Evolutionary conservation across 2,888 invertebrate species (phyloP).

Genomic region (Cheilosia pagana): DNA sequence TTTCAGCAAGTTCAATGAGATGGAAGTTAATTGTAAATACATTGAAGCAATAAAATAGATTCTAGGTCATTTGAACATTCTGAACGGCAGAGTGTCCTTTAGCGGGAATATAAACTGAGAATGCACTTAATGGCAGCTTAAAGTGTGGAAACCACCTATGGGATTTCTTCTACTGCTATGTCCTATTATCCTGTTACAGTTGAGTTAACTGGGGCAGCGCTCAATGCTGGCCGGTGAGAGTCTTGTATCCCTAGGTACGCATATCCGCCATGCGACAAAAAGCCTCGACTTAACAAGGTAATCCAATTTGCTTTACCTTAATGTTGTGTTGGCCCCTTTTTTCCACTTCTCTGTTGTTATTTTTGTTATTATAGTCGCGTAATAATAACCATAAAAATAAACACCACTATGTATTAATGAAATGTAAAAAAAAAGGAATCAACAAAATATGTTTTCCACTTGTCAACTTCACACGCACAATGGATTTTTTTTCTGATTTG

Average conservation of each 20-base stretch:
- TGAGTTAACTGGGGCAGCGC: slow-evolving; percentile 32
- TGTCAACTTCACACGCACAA: slow-evolving; percentile 37
- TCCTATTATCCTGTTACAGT: slow-evolving; percentile 33
- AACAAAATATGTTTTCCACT: slow-evolving; percentile 32
- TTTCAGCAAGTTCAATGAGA: slow-evolving; percentile 43
- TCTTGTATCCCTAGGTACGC: slow-evolving; percentile 37
- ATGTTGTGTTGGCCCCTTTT: slow-evolving; percentile 32
- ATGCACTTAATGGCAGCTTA: slow-evolving; percentile 24
- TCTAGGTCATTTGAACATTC: slow-evolving; percentile 9
- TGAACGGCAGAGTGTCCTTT: slow-evolving; percentile 10
- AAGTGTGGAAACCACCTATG: slow-evolving; percentile 35
- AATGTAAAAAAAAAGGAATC: slow-evolving; percentile 22
- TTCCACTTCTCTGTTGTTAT: slow-evolving; percentile 11
- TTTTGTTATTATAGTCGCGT: slow-evolving; percentile 38
- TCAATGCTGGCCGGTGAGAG: not conserved
- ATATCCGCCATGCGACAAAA: slow-evolving; percentile 59
- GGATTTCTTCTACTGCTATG: not conserved
- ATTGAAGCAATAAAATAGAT: slow-evolving; percentile 38
- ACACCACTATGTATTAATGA: slow-evolving; percentile 34
- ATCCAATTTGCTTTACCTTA: slow-evolving; percentile 73
- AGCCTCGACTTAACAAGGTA: slow-evolving; percentile 65
- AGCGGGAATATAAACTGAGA: slow-evolving; percentile 25
- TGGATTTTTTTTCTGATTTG: slow-evolving; percentile 12
- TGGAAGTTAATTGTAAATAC: slow-evolving; percentile 40
- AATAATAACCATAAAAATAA: slow-evolving; percentile 43